Base-by-base conservation (phyloP, 2,113 vertebrate species). In the Hymenochirus boettgeri region DNA sequence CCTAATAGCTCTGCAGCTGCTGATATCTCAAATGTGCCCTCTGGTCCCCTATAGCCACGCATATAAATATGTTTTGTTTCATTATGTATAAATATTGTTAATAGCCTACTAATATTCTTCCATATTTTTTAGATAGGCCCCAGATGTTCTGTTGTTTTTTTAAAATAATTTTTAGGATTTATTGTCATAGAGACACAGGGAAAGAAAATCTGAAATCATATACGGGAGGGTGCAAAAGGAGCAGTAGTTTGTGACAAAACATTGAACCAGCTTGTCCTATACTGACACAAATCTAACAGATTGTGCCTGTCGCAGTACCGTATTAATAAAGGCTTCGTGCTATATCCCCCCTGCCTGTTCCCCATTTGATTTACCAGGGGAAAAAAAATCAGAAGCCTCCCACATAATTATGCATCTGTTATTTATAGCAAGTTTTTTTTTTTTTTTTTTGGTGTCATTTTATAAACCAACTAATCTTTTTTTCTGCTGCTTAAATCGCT, bases 331-430 rank as follows among this genome's bases (percentile, higher is more conserved):
- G 39, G 7, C 17, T 42, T 17, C 39, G 17, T 42, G 6, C 39
- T 35, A 42, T 42, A 42, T 42, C 39, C 13, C 39, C 39, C 39
- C 39, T 42, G 39, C n/a, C 13, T 42, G 39, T 42, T 42, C n/a
- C 13, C 13, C 39, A 42, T 42, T 42, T 42, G 39, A 42, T 42
- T 42, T 42, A 15, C 15, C 39, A 42, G 39, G 17, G 17, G n/a
- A 42, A n/a, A 42, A 31, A 31, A n/a, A n/a, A n/a, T n/a, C 15
- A 35, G 33, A 9, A 12, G 39, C 39, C 17, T 42, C 39, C 39
- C 39, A 42, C 39, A 42, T 42, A 42, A 42, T 42, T 42, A 42
- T 42, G 39, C 39, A 42, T 42, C 17, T 42, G 39, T n/a, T 42
- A 42, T n/a, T 42, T 42, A 42, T 42, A 42, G 39, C 5, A 42